phyloP scores from a whole-genome alignment of 2,113 vertebrate genomes.

The Strix uralensis region DNA sequence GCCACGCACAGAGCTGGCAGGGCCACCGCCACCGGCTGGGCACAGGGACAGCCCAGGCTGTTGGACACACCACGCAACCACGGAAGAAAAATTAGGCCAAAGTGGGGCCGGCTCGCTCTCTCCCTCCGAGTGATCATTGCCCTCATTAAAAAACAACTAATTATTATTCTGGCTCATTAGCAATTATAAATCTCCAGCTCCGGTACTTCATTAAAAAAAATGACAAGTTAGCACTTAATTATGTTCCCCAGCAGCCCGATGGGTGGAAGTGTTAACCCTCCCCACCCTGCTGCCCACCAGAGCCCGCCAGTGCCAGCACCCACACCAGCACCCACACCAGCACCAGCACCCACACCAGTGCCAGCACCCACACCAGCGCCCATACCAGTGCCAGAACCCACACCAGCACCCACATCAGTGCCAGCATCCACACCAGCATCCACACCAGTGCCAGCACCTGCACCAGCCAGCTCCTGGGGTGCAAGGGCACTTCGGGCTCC shows the following conservation, averaged over 20 bases:
- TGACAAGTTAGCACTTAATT: constrained; percentile 81
- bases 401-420: too few species aligned
- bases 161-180: constrained; percentile 83
- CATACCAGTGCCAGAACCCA: background rate
- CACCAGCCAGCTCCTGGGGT: background rate
- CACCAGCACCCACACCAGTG: fast-evolving
- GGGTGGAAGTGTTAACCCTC: background rate
- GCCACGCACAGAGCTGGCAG: background rate
- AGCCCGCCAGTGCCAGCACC: fast-evolving
- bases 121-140: constrained; percentile 68
- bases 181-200: constrained; percentile 78
- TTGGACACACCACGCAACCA: constrained; percentile 4
- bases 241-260: constrained; percentile 46
- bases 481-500: background rate
- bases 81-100: constrained; percentile 64
- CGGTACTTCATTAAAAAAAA: constrained; percentile 79
- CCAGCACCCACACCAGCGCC: background rate
- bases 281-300: background rate
- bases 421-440: background rate
- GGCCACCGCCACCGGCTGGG: background rate
- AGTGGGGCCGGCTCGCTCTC: constrained; percentile 12
- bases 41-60: background rate
- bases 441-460: background rate
- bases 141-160: constrained; percentile 81
- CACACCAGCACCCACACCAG: too few species aligned